Base-by-base conservation (phyloP, 2,888 invertebrate species). In the Drosophila mimica region DNA sequence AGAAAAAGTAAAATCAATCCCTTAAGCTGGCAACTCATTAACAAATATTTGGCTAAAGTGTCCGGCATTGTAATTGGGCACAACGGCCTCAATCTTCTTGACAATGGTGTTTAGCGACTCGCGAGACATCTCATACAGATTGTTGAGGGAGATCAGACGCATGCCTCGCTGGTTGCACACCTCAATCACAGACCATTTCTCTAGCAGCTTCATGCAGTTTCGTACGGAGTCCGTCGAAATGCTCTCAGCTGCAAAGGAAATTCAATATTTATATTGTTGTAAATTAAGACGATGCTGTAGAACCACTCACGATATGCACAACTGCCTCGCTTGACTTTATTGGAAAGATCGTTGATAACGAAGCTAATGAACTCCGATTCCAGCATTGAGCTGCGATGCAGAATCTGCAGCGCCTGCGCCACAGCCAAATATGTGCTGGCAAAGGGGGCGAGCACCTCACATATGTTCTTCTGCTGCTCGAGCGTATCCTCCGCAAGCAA, bases 181-280 rank as follows among this genome's bases (percentile, higher is more conserved):
- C 38, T 97, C 96, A 38, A 98, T 90, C 15, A 97, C 95, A 78
- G 96, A 96, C 96, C 97, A 97, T 84, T 96, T 96, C 78, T 97
- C 96, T 46, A 97, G 95, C 1, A 98, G 93, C 80, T 97, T 96
- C 34, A 98, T 93, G 61, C 97, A 97, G 93, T 98, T 98, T 90
- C 96, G 96, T 59, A 98, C 95, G 0, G 97, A 96, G 92, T 98
- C 98, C 11, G 97, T 95, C 9, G 97, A 97, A 58, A 98, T 95
- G 89, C 98, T 97, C 93, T 98, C 98, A 79, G 96, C 98, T 98
- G 93, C 4, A 94, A 93, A 34, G 5, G 1, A 40, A 33, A 57
- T 20, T 4, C 11, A 11, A 38, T 46, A 40, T n/a, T 4, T 20
- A 36, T 17, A 36, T 30, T 33, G 38, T 34, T 7, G 30, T 3